Base-by-base conservation (phyloP, 2,797 vertebrate genomes). In the Peromyscus aztecus region DNA sequence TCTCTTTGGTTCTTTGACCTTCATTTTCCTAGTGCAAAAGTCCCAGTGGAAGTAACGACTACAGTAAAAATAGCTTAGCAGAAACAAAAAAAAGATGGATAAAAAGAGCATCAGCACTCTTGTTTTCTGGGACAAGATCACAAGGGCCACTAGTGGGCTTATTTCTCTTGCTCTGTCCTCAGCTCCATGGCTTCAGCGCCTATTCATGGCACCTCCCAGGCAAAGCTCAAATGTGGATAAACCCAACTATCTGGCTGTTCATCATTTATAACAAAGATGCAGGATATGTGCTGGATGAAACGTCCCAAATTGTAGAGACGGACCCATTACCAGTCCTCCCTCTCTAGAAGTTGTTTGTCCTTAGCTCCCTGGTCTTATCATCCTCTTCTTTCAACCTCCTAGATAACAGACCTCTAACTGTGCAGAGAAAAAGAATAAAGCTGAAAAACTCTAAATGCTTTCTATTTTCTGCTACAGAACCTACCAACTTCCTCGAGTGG, bases 11-110 rank as follows among this genome's bases (percentile, higher is more conserved):
- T 43, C 27, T 97, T 87, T 94, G 65, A 14, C 52, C 75, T 96
- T 96, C 31, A 31, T 96, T 94, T 94, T 92, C 95, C 91, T 80
- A 95, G 75, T 49, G 24, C 43, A 94, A 93, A 94, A 95, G 86
- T 87, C 82, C 78, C 65, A 34, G 57, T 52, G 69, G 81, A 87
- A 89, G 82, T 57, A 93, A 91, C 71, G 92, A 90, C 57, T 89
- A 19, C 55, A 95, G 89, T 55, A 92, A 84, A 96, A 96, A 95
- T 89, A 94, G 86, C 85, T 89, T 80, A 87, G 88, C 78, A 43
- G 77, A 34, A 78, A 67, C 67, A 86, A 77, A 78, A 19, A 90
- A 91, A 90, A 17, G 14, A 7, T 19, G 13, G 85, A 89, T 91
- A 93, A 95, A 89, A 75, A 94, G 67, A 92, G 29, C 67, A 52